Base-by-base conservation (phyloP, 1,140 invertebrate species). In the Kradibia gibbosae region DNA sequence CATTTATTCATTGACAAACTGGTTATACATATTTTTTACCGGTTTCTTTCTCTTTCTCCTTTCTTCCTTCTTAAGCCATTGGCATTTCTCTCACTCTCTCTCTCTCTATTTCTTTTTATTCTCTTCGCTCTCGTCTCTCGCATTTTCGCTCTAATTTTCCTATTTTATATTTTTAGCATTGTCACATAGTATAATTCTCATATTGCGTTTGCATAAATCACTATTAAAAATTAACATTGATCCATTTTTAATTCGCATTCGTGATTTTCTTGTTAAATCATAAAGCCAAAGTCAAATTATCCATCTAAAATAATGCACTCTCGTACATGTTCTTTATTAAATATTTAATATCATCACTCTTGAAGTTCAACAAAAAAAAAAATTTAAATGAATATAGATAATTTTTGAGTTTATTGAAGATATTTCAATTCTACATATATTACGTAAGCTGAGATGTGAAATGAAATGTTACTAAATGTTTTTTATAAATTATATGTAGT, bases 161-260 rank as follows among this genome's bases (percentile, higher is more conserved):
- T 73, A 50, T 60, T 83, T 72, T 80, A 55, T 74, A 83, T 83
- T 78, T 80, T 80, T 75, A 76, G 50, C 36, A 39, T 55, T 45
- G 20, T 45, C n/a, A 39, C 10, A 70, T 11, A 34, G 31, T 34
- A 31, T 34, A 62, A 8, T 10, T 13, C 4, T 62, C 60, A 34
- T 8, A 0, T 13, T 15, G 17, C 10, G 22, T 20, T 17, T 22
- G 57, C 13, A 39, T 31, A 1, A 25, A 39, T 17, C 36, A 7
- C 22, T 45, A 78, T 78, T 78, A 78, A 70, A 70, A 70, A 45
- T 78, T 28, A 45, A 50, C 62, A 13, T 22, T 28, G 50, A 1
- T 2, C 1, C 20, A 78, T 48, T 45, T 31, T 78, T 67, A 78
- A 78, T 78, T 78, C 50, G 65, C 67, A 5, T 11, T 53, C 15